A percentile compares a stretch with the other conserved stretches of the same genome.
Conservation (phyloP, 2,888 invertebrate species). For the Melanotus villosus region DNA sequence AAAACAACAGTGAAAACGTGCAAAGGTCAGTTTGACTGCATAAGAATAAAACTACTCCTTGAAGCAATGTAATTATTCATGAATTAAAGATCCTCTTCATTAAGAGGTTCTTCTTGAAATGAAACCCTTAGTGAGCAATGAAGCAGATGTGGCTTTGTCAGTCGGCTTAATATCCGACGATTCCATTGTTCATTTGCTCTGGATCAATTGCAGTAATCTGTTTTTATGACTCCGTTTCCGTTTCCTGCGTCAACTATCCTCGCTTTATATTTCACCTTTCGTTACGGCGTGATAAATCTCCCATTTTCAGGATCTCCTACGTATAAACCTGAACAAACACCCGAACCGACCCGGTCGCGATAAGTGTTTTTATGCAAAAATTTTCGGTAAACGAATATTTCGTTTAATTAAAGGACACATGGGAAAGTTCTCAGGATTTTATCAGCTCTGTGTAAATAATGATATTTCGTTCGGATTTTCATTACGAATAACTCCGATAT, state of each 20-base stretch:
- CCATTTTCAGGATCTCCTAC: slow-evolving; percentile 9
- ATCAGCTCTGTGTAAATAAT: neutral
- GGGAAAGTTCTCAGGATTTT: slow-evolving; percentile 7
- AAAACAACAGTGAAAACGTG: no score
- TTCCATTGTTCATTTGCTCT: slow-evolving; percentile 56
- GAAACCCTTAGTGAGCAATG: slow-evolving; percentile 46
- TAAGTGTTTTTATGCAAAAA: slow-evolving; percentile 10
- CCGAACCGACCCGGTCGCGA: neutral
- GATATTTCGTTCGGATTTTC: neutral
- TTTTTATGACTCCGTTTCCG: slow-evolving; percentile 38
- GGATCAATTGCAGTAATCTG: slow-evolving; percentile 37
- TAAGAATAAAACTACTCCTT: slow-evolving; percentile 14
- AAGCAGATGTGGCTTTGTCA: slow-evolving; percentile 49
- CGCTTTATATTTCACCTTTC: slow-evolving; percentile 27
- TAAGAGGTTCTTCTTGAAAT: slow-evolving; percentile 41
- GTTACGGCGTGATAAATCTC: slow-evolving; percentile 18
- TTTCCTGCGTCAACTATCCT: slow-evolving; percentile 36
- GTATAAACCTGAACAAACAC: slow-evolving; percentile 21
- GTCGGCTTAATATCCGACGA: slow-evolving; percentile 53
- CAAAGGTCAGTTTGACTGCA: neutral
- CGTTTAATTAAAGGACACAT: slow-evolving; percentile 16
- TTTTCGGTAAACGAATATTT: slow-evolving; percentile 1
- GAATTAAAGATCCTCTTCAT: slow-evolving; percentile 46
- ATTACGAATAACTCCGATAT: neutral
- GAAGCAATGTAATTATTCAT: slow-evolving; percentile 43